Evolutionary conservation across 2,797 vertebrate genomes (phyloP).

Genomic region (Dallia pectoralis): DNA sequence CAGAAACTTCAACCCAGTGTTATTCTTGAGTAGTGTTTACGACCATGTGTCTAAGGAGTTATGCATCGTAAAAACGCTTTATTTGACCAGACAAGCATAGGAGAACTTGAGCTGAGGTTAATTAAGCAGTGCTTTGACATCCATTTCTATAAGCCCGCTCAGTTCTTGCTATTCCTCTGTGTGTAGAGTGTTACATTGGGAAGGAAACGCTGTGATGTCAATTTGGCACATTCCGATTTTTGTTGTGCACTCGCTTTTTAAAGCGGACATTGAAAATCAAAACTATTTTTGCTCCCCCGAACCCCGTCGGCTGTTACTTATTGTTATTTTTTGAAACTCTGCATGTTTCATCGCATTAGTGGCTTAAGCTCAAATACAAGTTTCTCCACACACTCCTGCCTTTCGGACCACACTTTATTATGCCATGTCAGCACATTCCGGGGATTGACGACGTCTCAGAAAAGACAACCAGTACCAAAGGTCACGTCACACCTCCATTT

Average conservation of each 20-base stretch:
- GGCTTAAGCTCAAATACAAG: slow-evolving; percentile 6
- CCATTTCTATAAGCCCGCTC: slow-evolving; percentile 27
- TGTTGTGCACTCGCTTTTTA: slow-evolving; percentile 68
- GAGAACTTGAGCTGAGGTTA: background rate
- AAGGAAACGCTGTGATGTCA: slow-evolving; percentile 45
- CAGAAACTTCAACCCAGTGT: background rate
- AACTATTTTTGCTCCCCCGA: slow-evolving; percentile 24
- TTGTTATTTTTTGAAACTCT: slow-evolving; percentile 8
- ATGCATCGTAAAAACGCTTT: background rate
- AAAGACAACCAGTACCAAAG: background rate
- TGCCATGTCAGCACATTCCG: slow-evolving; percentile 10
- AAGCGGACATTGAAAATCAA: slow-evolving; percentile 23
- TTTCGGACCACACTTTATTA: background rate
- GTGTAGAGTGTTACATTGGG: slow-evolving; percentile 47
- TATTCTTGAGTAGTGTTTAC: background rate
- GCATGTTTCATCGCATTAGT: slow-evolving; percentile 32
- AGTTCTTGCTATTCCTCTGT: background rate
- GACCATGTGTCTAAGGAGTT: background rate
- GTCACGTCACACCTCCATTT: slow-evolving; percentile 8
- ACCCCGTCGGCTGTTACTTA: slow-evolving; percentile 22
- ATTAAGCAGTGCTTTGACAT: too few species aligned
- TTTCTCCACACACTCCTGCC: background rate
- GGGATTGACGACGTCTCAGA: background rate
- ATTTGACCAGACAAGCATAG: background rate
- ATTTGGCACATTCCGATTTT: slow-evolving; percentile 47